A percentile compares a stretch with the other conserved stretches of the same genome.
phyloP scores from a whole-genome alignment of 2,797 vertebrate species.

The Carcharodon carcharias region DNA sequence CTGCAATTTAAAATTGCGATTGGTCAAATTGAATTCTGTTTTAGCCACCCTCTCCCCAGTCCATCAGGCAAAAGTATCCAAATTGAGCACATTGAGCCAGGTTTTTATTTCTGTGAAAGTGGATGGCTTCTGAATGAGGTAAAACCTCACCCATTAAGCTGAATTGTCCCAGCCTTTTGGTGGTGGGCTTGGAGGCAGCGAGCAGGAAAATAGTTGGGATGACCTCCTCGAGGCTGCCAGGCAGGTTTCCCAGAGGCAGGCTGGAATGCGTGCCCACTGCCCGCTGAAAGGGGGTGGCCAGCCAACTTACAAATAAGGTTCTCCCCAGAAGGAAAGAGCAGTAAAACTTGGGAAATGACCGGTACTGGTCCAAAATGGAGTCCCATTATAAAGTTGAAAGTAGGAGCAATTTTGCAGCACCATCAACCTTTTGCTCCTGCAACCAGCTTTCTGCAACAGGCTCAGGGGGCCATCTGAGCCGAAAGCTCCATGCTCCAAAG shows the following conservation, averaged over 20 bases:
- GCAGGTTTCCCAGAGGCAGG: too few relatives aligned
- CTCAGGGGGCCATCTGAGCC: too few relatives aligned
- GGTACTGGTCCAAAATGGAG: too few relatives aligned
- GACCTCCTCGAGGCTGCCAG: too few relatives aligned
- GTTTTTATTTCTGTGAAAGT: not conserved
- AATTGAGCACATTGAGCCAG: too few relatives aligned
- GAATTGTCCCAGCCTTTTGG: not conserved
- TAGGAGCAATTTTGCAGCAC: not conserved
- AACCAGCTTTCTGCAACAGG: not conserved
- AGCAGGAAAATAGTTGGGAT: not conserved
- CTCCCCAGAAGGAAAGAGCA: not conserved
- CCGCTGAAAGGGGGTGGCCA: not conserved
- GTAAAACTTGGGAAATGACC: too few relatives aligned
- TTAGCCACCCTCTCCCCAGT: too few relatives aligned
- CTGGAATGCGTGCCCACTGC: too few relatives aligned
- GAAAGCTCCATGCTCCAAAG: too few relatives aligned
- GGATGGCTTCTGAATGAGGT: not conserved
- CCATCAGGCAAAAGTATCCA: not conserved
- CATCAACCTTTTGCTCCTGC: too few relatives aligned
- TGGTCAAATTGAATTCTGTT: not conserved
- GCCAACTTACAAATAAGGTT: too few relatives aligned
- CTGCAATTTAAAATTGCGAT: not conserved
- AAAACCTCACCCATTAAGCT: not conserved
- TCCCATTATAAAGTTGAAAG: not conserved
- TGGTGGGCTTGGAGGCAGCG: not conserved